A percentile compares a stretch with the other conserved stretches of the same genome.
These are phyloP conservation scores for Chelonia mydas DNA, from an alignment of 2,797 vertebrate species.

Conservation along the genomic window DNA sequence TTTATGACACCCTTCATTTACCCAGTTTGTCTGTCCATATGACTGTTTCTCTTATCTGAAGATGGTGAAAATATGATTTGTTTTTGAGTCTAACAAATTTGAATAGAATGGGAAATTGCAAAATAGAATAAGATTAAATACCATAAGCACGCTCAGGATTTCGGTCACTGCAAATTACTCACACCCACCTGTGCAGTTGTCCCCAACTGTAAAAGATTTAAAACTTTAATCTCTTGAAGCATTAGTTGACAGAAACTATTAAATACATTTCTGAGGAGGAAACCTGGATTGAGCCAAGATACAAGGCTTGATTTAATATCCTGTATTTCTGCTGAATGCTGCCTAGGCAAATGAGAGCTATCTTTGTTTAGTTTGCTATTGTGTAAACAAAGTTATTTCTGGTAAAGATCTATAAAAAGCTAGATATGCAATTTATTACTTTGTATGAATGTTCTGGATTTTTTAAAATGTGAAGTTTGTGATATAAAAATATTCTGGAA, in stretches of 20 bases:
- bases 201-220: background rate
- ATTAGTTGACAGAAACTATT: background rate
- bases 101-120: background rate
- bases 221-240: background rate
- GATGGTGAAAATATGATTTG: background rate
- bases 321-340: background rate
- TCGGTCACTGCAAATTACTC: background rate
- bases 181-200: background rate
- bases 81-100: background rate
- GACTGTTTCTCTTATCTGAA: background rate
- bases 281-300: background rate
- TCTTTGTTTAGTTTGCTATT: background rate
- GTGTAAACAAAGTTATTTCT: background rate
- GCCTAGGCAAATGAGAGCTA: background rate
- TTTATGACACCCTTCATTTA: background rate
- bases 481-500: background rate
- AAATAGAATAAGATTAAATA: background rate
- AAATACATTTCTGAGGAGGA: accelerated
- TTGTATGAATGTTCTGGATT: background rate
- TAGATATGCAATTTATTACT: background rate
- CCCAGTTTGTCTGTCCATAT: background rate
- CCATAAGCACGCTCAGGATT: background rate
- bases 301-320: background rate
- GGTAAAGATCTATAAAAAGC: background rate
- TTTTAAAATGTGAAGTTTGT: background rate